A percentile compares a stretch with the other conserved stretches of the same genome.
These are phyloP conservation scores for Pharmacophagus antenor DNA, from an alignment of 2,888 invertebrate species.

Conservation along the genomic window DNA sequence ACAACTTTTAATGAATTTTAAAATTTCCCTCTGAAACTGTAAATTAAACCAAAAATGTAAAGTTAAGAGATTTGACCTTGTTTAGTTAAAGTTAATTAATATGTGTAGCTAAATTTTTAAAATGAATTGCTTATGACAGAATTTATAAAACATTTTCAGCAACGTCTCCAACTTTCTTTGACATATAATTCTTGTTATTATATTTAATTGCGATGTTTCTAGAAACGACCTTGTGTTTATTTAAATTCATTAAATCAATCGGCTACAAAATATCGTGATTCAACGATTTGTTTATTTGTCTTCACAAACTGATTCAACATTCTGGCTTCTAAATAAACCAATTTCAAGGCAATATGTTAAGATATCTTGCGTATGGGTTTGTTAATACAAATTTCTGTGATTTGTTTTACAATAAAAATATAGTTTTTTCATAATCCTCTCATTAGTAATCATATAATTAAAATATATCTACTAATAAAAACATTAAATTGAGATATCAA, in stretches of 20 bases:
- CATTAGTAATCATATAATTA: no score
- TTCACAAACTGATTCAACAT: constrained; percentile 10
- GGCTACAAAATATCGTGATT: background rate
- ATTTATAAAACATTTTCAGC: background rate
- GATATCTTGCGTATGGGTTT: constrained; percentile 2
- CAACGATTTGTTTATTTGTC: constrained; percentile 9
- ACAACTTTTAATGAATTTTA: background rate
- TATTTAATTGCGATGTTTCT: background rate
- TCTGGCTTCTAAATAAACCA: constrained; percentile 2
- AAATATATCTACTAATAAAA: no score
- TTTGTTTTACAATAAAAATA: background rate
- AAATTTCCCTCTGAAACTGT: background rate
- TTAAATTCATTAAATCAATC: background rate
- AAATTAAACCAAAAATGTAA: background rate
- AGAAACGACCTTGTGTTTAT: background rate
- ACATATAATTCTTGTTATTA: no score
- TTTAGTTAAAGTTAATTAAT: background rate
- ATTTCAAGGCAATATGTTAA: constrained; percentile 8
- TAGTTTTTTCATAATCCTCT: no score
- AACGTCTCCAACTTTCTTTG: no score
- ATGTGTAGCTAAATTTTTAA: background rate
- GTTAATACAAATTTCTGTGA: background rate
- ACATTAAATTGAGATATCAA: no score
- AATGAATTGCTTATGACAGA: background rate
- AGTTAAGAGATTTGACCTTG: background rate